Evolutionary conservation across 2,797 vertebrate species (phyloP), one percentile per base, ranked within the genome.

Genomic region (Chelon auratus): DNA sequence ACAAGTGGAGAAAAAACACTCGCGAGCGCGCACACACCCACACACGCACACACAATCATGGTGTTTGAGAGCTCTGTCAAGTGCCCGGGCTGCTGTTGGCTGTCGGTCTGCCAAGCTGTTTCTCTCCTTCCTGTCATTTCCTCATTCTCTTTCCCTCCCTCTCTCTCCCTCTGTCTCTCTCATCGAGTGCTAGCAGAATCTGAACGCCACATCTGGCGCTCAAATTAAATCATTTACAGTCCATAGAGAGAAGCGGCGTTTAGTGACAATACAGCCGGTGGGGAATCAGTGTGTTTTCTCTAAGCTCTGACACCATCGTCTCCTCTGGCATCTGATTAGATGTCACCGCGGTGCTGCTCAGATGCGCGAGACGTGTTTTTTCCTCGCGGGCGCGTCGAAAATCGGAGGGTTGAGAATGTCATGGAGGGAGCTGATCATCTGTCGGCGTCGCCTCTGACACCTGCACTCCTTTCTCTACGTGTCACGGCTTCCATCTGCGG

Each of bases 201-300:
- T 91, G 47, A 91, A 88, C 89, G 80, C 87, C 87, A 91, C 91
- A 94, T 92, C 91, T 92, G 90, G 81, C 84, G 85, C 83, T 89
- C 90, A 91, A 93, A 93, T 92, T 91, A 93, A 93, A 93, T 93
- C 91, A 92, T 93, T 92, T 91, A 92, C 89, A 83, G 87, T 89
- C 89, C 90, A 91, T 90, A 92, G 87, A 89, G 86, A 89, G 86
- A 77, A 82, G 82, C 68, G 50, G 76, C 86, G 79, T 89, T 91
- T 87, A 82, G 87, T 80, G 87, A 91, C 89, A 91, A 91, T 89
- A 85, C 86, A 85, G 85, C 87, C 86, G 88, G 85, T 84, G 82
- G 91, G 86, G 90, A 89, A 91, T 90, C 90, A 90, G 87, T 37
- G 75, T 81, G 91, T 91, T 92, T 92, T 90, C 91, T 90, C 88